Conservation (phyloP, 2,113 vertebrate species). For the Phyllostomus discolor region DNA sequence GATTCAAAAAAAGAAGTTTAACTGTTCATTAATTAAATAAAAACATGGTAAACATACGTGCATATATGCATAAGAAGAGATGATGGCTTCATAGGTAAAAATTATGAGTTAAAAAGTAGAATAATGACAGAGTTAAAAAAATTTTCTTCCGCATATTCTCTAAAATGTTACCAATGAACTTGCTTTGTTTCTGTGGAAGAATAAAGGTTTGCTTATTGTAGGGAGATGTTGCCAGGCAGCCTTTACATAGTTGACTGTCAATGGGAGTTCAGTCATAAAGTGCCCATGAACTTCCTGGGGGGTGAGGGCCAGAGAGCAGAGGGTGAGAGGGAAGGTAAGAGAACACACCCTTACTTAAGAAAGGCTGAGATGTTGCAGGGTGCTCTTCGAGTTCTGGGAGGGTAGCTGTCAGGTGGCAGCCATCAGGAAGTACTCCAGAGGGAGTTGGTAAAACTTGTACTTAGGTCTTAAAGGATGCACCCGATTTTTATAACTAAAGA, state of each 20-base stretch:
- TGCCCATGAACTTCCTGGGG: not conserved
- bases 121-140: not conserved
- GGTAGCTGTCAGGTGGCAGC: not conserved
- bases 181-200: not conserved
- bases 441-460: conserved; percentile 2
- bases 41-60: not conserved
- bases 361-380: not conserved
- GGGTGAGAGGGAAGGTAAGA: not conserved
- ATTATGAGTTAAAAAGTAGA: not conserved
- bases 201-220: not conserved
- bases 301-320: not conserved
- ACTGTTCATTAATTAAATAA: not conserved
- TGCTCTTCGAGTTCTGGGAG: not conserved
- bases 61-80: not conserved
- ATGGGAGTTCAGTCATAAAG: not conserved
- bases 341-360: not conserved
- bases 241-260: not conserved
- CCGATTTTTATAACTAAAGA: not conserved
- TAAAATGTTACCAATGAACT: not conserved
- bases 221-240: not conserved
- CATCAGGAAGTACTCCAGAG: conserved; percentile 19
- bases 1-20: not conserved
- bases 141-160: not conserved
- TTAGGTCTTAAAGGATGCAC: not conserved
- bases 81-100: not conserved